Percentiles rank a stretch among this genome's conserved stretches.
phyloP scores from a whole-genome alignment of 2,888 invertebrate genomes.

The Leptinotarsa haldemani region DNA sequence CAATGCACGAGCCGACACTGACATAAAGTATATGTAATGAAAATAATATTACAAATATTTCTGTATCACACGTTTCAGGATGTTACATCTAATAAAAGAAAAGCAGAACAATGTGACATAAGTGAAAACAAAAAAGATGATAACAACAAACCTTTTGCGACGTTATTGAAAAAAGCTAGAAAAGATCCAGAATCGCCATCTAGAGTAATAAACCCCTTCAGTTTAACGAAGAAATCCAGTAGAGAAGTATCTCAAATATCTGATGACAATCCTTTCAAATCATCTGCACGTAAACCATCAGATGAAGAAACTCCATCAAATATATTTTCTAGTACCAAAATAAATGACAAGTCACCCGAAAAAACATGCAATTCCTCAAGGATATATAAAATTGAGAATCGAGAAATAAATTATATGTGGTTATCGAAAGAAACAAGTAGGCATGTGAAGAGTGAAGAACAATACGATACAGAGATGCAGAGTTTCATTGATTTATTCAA shows the following conservation, averaged over 20 bases:
- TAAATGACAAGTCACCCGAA: conserved; percentile 16
- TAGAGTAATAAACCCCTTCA: conserved; percentile 32
- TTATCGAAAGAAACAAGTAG: conserved; percentile 38
- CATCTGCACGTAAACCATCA: conserved; percentile 15
- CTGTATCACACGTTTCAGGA: neutral
- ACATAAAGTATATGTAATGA: too few species aligned
- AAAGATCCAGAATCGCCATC: conserved; percentile 12
- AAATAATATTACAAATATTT: neutral
- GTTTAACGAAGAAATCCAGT: conserved; percentile 15
- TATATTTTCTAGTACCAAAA: conserved; percentile 33
- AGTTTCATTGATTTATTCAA: conserved; percentile 51
- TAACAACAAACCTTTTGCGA: conserved; percentile 37
- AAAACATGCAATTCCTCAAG: conserved; percentile 26
- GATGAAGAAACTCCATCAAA: neutral
- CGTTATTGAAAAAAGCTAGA: conserved; percentile 28
- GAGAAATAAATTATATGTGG: conserved; percentile 39
- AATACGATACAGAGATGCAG: conserved; percentile 41
- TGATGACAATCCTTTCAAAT: conserved; percentile 31
- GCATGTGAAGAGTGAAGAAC: conserved; percentile 33
- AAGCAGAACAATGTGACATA: conserved; percentile 29
- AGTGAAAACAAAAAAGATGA: conserved; percentile 20
- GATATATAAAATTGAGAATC: conserved; percentile 25
- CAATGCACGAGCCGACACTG: too few species aligned
- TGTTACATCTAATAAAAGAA: conserved; percentile 32
- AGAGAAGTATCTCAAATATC: conserved; percentile 20